Base-by-base conservation (phyloP, 2,888 invertebrate genomes). In the Zygothrica quintamaculata region DNA sequence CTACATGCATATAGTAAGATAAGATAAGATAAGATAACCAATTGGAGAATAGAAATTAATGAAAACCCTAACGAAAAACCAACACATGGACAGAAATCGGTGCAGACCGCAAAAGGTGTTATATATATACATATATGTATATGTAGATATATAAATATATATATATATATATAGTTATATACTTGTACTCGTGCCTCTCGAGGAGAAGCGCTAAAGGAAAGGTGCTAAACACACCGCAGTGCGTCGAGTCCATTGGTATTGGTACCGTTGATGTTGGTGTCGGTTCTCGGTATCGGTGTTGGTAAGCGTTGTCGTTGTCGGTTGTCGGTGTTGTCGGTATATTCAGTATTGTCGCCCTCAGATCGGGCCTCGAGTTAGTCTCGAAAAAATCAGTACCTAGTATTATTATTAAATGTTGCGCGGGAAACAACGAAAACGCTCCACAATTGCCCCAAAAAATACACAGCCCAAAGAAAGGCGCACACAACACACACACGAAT, bases 21-120 rank as follows among this genome's bases (percentile, higher is more conserved):
- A 29, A n/a, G 51, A 64, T 26, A 61, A 77, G 89, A 89, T 89
- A 89, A 89, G 89, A 89, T 89, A 89, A 89, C 81, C 74, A 72
- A 78, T 74, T 77, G 77, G 44, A 52, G 51, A 13, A 16, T 37
- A 31, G 8, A 3, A 16, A 43, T 6, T 26, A 33, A 40, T 58
- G 31, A 40, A 51, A 37, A 34, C 58, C 18, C 18, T 22, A 22
- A 22, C 18, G 3, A 22, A 22, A 5, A 22, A 22, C 18, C 18
- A 22, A 48, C 50, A 62, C 65, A 62, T 50, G 64, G 52, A 52
- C 64, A 74, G n/a, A n/a, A 40, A 53, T 58, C 46, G 55, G 61
- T 22, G 52, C 62, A 58, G 76, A 59, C 70, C 64, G 47, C 70
- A 74, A 47, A n/a, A 39, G 55, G 52, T 60, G 71, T 60, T 64